Base-by-base conservation (phyloP, 2,113 vertebrate species). In the Rhynchopsitta pachyrhyncha region DNA sequence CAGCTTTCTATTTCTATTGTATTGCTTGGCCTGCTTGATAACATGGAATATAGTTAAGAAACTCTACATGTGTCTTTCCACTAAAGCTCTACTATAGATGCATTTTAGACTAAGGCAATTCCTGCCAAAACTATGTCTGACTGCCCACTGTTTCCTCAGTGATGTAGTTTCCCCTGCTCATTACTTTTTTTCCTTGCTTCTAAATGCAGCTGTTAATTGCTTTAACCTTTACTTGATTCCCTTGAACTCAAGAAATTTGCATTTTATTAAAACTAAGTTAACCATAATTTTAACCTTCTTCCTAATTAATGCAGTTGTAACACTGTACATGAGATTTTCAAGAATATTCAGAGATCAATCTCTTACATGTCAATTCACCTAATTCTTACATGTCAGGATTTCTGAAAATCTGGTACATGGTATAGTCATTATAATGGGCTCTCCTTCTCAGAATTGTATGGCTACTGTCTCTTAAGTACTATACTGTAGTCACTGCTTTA, bases 151-250 rank as follows among this genome's bases (percentile, higher is more conserved):
- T 52, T 47, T 20, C 49, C 57, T 79, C 62, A 75, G 28, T 73
- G 29, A 90, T 33, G 37, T 3, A 50, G 73, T 16, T 67, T 90
- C 35, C 24, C n/a, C n/a, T 82, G n/a, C 39, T 73, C 28, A 27
- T 55, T 55, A 53, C 33, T 37, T 50, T 64, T 66, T 33, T 31
- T 16, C 1, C 39, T 68, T 0, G 0, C 13, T 82, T 82, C 42
- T 85, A 75, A 91, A 87, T 41, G 22, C 37, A 93, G 42, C 47
- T 88, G n/a, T 68, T 94, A 96, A 96, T 79, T 89, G 82, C 55
- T 94, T 91, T 91, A 85, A 94, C 70, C 57, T 95, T 85, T 76
- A 57, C 39, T 41, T 76, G 47, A 71, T 49, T 64, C 57, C 17
- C 25, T 35, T 82, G 50, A 93, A 94, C 66, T 94, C 66, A 47